Base-by-base conservation (phyloP, 2,888 invertebrate species). In the Dynastes maya region DNA sequence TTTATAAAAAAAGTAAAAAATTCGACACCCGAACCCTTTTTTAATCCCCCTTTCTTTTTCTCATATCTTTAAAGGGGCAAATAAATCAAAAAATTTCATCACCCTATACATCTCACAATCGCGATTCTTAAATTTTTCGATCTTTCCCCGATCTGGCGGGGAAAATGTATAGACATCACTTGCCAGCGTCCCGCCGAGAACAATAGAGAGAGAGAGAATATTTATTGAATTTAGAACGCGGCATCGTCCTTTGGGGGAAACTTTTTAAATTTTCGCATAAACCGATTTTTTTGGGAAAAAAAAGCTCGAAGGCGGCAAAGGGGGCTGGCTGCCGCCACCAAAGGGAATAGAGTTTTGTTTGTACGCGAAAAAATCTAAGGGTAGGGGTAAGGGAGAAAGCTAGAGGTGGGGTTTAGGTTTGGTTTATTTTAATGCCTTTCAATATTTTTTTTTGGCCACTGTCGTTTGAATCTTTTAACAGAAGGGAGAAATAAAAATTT, bases 211-310 rank as follows among this genome's bases (percentile, higher is more conserved):
- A 16, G 16, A 22, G 22, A 22, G 22, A 45, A 45, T 45, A 45
- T 45, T 45, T 45, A 45, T 45, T 45, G 45, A 45, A 45, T 2
- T 8, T 45, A 45, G 45, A 45, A 8, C 45, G 45, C 45, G 45
- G 11, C 45, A 8, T 8, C 45, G 45, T 45, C 11, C 45, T n/a
- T 8, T n/a, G n/a, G n/a, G 55, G 55, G 13, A 55, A 55, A 55
- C 16, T 55, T 65, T 40, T 65, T 65, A 65, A 45, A 65, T 65
- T 65, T 65, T 65, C 65, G 65, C 65, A 65, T 65, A 65, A 65
- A 65, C 65, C 40, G 65, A 65, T 65, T 65, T 65, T 65, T 45
- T 65, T 65, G 65, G 65, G n/a, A n/a, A n/a, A 65, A 65, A 55
- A 55, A 55, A 22, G n/a, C 22, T 55, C 32, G 55, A 22, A 55